Base-by-base conservation (phyloP, 1,140 invertebrate species). In the Gonatopus flavifemur region DNA sequence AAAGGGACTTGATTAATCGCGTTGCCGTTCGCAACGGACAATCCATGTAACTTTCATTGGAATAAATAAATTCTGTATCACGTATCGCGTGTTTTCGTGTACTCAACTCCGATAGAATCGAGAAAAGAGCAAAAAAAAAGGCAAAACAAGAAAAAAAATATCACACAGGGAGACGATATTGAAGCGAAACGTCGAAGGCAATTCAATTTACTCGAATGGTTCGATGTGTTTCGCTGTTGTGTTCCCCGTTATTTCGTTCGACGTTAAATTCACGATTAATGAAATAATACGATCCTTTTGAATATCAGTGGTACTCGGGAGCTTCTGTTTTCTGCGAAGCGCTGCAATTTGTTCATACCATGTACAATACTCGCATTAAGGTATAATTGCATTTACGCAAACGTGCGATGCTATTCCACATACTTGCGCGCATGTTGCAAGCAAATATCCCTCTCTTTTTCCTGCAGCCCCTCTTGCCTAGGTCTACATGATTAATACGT, bases 341-440 rank as follows among this genome's bases (percentile, higher is more conserved):
- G n/a, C 9, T 4, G 20, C 19, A 52, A 39, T 60, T 60, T 59
- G 56, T 45, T 60, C 38, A 33, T 12, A 21, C 5, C 25, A n/a
- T n/a, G 20, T 7, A 41, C 48, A 37, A 41, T 41, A 37, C 48
- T 33, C 30, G 48, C 44, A 39, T 59, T n/a, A n/a, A n/a, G n/a
- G n/a, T n/a, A n/a, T 61, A 59, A 61, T 61, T 61, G 56, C 45
- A 32, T 49, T 31, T 42, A 49, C n/a, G 59, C 55, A 47, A 59
- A 58, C 49, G 38, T 41, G 56, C 46, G 32, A 39, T 32, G 42
- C 49, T 19, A 42, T 25, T 18, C 32, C 18, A 43, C 16, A 16
- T 28, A 36, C 28, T 22, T 41, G 50, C 28, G 33, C 32, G 50
- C 45, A 49, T 49, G 54, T n/a, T n/a, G n/a, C n/a, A n/a, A n/a